Percentiles rank a stretch among this genome's conserved stretches.
These are phyloP conservation scores for Apogon hyalosoma DNA, from an alignment of 2,797 vertebrate species.

Conservation along the genomic window DNA sequence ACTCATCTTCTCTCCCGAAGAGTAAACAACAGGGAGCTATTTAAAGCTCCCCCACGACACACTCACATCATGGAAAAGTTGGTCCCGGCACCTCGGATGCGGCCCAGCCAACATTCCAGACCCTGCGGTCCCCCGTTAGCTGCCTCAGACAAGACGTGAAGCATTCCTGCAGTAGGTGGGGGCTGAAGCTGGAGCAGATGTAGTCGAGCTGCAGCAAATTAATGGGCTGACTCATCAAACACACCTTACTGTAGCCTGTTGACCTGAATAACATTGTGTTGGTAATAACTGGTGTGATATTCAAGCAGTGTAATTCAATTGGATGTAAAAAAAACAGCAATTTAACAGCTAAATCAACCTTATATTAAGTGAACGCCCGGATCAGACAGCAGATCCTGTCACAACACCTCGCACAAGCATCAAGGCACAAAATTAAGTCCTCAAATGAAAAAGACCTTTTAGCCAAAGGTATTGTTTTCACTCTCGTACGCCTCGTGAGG, in stretches of 20 bases:
- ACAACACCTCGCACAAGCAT: too few relatives aligned
- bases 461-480: too few relatives aligned
- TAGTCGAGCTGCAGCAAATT: slow-evolving; percentile 18
- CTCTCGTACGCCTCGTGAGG: too few relatives aligned
- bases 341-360: too few relatives aligned
- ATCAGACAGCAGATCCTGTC: too few relatives aligned
- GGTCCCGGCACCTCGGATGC: slow-evolving; percentile 72
- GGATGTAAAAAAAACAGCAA: too few relatives aligned
- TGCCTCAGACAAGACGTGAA: slow-evolving; percentile 22
- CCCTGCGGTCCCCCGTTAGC: slow-evolving; percentile 52
- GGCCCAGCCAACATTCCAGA: slow-evolving; percentile 73
- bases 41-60: slow-evolving; percentile 78
- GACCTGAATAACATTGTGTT: slow-evolving; percentile 7
- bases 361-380: too few relatives aligned
- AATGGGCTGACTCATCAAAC: slow-evolving; percentile 36
- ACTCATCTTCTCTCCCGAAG: slow-evolving; percentile 57
- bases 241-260: background rate
- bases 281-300: background rate
- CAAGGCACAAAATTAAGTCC: too few relatives aligned
- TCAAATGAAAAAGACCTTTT: too few relatives aligned
- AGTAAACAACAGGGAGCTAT: slow-evolving; percentile 79
- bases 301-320: background rate
- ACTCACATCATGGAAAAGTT: slow-evolving; percentile 84
- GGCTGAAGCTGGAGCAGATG: slow-evolving; percentile 41
- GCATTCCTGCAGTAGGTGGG: slow-evolving; percentile 60